Percentiles rank a stretch among this genome's conserved stretches.
phyloP scores from a whole-genome alignment of 2,797 vertebrate genomes.

The Pristis pectinata region DNA sequence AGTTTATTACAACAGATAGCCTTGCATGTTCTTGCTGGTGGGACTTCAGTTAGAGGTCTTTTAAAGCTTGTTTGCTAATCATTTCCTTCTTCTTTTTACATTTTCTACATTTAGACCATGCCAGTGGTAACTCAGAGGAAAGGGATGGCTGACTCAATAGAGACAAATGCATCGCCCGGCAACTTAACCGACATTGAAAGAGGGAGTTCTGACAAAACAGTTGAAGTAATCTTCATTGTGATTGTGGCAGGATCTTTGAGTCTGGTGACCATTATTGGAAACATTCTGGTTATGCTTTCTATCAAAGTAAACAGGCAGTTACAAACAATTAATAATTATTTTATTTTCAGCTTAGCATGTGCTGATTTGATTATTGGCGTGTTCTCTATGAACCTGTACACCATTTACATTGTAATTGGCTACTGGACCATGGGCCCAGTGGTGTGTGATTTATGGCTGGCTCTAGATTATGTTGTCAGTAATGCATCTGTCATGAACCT shows the following conservation, averaged over 20 bases:
- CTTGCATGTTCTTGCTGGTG: neutral
- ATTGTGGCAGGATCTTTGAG: slow-evolving; percentile 94
- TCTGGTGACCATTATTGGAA: slow-evolving; percentile 91
- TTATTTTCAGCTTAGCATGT: slow-evolving; percentile 94
- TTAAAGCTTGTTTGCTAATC: neutral
- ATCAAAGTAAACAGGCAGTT: slow-evolving; percentile 96
- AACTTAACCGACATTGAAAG: slow-evolving; percentile 62
- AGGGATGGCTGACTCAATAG: slow-evolving; percentile 81
- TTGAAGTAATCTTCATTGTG: slow-evolving; percentile 95
- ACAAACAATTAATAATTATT: slow-evolving; percentile 98
- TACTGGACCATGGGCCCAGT: slow-evolving; percentile 96
- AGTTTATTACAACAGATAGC: neutral
- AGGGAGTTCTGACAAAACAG: slow-evolving; percentile 82
- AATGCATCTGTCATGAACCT: slow-evolving; percentile 98
- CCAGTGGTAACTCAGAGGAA: neutral
- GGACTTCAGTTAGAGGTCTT: neutral
- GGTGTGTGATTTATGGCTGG: slow-evolving; percentile 94
- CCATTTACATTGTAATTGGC: slow-evolving; percentile 95
- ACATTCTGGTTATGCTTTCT: slow-evolving; percentile 97
- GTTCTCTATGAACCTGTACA: slow-evolving; percentile 98
- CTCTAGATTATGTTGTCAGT: slow-evolving; percentile 95
- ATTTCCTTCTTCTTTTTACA: slow-evolving; percentile 39
- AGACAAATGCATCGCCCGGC: slow-evolving; percentile 75
- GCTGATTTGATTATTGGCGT: slow-evolving; percentile 97
- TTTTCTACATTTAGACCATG: slow-evolving; percentile 49